Percentiles rank a stretch among this genome's conserved stretches.
Conservation (phyloP, 1,140 invertebrate genomes). For the Neomicropteryx cornuta region DNA sequence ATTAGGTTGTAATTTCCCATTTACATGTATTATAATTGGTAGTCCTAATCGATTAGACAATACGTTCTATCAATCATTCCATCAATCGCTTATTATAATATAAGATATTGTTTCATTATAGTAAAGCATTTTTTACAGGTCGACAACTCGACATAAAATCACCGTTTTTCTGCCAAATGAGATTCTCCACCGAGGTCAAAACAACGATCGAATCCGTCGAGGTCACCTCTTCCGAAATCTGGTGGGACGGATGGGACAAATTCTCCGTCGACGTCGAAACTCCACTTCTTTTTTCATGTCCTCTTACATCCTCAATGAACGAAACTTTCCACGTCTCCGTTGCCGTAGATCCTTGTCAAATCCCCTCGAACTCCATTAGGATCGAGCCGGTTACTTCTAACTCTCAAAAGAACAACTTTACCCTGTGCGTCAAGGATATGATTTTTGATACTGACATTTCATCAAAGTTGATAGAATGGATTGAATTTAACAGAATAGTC, state of each 20-base stretch:
- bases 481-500: slow-evolving; percentile 52
- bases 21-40: too few species aligned
- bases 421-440: slow-evolving; percentile 60
- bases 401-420: slow-evolving; percentile 37
- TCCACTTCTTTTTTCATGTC: slow-evolving; percentile 32
- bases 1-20: too few species aligned
- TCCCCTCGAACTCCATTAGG: slow-evolving; percentile 26
- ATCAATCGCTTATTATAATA: slow-evolving; percentile 6
- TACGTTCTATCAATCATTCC: not conserved
- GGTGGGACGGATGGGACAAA: slow-evolving; percentile 36
- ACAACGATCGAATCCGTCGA: slow-evolving; percentile 30
- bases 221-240: slow-evolving; percentile 33
- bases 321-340: slow-evolving; percentile 26
- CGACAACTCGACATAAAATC: slow-evolving; percentile 22
- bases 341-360: slow-evolving; percentile 30
- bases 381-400: slow-evolving; percentile 16
- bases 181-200: slow-evolving; percentile 19
- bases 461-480: slow-evolving; percentile 50
- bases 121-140: too few species aligned
- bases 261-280: slow-evolving; percentile 22
- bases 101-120: slow-evolving; percentile 15
- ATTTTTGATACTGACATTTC: slow-evolving; percentile 53
- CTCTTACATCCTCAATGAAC: slow-evolving; percentile 23
- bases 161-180: slow-evolving; percentile 32
- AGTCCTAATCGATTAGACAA: too few species aligned